phyloP scores from a whole-genome alignment of 2,888 invertebrate genomes.

The Andrena praecox region DNA sequence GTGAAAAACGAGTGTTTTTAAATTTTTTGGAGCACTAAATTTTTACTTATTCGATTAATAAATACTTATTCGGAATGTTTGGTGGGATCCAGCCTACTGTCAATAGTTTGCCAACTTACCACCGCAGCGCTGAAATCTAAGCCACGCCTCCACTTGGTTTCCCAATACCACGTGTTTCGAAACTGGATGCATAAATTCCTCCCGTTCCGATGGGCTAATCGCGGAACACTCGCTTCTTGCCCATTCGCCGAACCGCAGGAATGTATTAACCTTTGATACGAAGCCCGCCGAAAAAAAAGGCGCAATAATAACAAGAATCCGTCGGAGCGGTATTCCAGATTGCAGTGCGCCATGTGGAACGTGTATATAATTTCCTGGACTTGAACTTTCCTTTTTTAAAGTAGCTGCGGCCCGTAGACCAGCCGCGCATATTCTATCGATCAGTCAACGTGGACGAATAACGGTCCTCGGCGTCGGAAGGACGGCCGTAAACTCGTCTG shows the following conservation, averaged over 20 bases:
- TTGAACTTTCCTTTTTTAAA: slow-evolving; percentile 3
- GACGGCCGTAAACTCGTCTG: slow-evolving; percentile 21
- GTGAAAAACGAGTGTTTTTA: too few species aligned
- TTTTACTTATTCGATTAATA: too few species aligned
- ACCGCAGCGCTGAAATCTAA: too few species aligned
- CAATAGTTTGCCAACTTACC: too few species aligned
- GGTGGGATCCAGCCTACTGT: too few species aligned
- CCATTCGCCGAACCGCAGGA: neutral
- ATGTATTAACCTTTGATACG: slow-evolving; percentile 18
- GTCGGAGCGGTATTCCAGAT: neutral
- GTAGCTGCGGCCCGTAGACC: slow-evolving; percentile 3
- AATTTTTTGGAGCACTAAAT: too few species aligned
- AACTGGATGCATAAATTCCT: neutral
- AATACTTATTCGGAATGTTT: too few species aligned
- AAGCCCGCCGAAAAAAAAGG: neutral
- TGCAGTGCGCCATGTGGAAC: slow-evolving; percentile 10
- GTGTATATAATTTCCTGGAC: slow-evolving; percentile 26
- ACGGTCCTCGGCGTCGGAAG: slow-evolving; percentile 30
- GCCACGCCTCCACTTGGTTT: too few species aligned
- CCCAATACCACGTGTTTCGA: neutral
- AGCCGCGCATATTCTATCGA: slow-evolving; percentile 16
- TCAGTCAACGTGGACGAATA: slow-evolving; percentile 15
- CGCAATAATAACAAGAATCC: slow-evolving; percentile 18
- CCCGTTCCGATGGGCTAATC: neutral
- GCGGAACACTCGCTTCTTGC: neutral